A percentile compares a stretch with the other conserved stretches of the same genome.
Conservation (phyloP, 2,113 vertebrate species). For the Girardinichthys multiradiatus region DNA sequence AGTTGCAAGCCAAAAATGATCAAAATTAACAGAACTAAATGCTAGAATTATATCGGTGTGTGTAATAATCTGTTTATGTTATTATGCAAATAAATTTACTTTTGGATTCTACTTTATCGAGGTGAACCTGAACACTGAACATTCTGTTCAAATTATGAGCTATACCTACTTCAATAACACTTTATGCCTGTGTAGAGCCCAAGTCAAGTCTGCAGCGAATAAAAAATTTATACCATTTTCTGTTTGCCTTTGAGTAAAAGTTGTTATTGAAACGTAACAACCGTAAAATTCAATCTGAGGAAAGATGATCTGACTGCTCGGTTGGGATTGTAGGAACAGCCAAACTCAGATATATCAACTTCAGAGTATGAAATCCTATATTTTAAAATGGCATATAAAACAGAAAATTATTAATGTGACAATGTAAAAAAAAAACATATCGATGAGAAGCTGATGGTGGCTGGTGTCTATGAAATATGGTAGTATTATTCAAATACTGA, state of each 20-base stretch:
- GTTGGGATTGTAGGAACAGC: neutral
- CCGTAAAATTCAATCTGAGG: neutral
- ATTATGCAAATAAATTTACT: neutral
- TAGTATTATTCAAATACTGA: neutral
- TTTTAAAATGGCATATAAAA: neutral
- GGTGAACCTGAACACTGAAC: neutral
- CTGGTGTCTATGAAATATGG: neutral
- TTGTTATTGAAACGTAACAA: neutral
- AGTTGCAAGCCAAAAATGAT: too few relatives aligned
- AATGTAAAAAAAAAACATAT: neutral
- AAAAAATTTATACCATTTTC: neutral
- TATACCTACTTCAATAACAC: neutral
- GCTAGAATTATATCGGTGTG: neutral
- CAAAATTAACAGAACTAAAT: neutral
- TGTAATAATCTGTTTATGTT: neutral
- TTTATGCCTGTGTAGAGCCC: neutral
- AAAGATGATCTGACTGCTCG: neutral
- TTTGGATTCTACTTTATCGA: neutral
- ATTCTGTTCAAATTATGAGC: neutral
- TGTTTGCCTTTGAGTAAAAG: neutral
- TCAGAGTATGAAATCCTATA: neutral
- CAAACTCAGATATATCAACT: neutral
- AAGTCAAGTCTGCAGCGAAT: neutral
- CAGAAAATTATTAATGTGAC: neutral
- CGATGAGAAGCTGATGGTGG: neutral